Percentiles rank a stretch among this genome's conserved stretches.
These are phyloP conservation scores for Lerista edwardsae DNA, from an alignment of 2,797 vertebrate species.

Conservation along the genomic window DNA sequence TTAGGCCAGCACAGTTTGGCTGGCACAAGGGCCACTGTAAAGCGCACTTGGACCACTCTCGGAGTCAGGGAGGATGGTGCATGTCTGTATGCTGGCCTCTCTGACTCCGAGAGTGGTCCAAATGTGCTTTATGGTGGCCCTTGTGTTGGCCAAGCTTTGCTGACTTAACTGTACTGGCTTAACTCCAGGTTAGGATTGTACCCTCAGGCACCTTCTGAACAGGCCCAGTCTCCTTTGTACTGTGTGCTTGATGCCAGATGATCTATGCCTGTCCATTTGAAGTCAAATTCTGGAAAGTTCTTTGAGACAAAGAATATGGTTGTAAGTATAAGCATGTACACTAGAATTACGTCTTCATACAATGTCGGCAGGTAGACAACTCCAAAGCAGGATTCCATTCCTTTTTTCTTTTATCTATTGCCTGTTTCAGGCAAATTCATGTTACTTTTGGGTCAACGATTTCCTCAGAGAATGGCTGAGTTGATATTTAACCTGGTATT, in stretches of 20 bases:
- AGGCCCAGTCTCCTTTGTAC: background rate
- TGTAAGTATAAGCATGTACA: background rate
- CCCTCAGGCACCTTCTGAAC: background rate
- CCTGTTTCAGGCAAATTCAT: conserved; percentile 40
- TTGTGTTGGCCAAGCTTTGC: no score
- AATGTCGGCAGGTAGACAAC: background rate
- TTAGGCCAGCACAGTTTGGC: no score
- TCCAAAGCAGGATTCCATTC: conserved; percentile 9
- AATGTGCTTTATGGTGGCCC: no score
- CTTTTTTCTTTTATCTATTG: background rate
- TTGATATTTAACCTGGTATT: conserved; percentile 65
- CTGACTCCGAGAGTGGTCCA: no score
- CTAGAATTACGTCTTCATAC: conserved; percentile 9
- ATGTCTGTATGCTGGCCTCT: no score
- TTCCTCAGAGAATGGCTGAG: conserved; percentile 44
- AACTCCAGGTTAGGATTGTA: no score
- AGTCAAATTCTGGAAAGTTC: background rate
- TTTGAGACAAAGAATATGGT: background rate
- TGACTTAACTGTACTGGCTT: no score
- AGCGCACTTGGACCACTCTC: no score
- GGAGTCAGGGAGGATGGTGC: no score
- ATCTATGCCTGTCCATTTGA: background rate
- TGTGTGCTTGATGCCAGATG: background rate
- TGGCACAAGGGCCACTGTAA: no score
- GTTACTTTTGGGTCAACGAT: conserved; percentile 30